Conservation (phyloP, 2,888 invertebrate species). For the Agriopis marginaria region DNA sequence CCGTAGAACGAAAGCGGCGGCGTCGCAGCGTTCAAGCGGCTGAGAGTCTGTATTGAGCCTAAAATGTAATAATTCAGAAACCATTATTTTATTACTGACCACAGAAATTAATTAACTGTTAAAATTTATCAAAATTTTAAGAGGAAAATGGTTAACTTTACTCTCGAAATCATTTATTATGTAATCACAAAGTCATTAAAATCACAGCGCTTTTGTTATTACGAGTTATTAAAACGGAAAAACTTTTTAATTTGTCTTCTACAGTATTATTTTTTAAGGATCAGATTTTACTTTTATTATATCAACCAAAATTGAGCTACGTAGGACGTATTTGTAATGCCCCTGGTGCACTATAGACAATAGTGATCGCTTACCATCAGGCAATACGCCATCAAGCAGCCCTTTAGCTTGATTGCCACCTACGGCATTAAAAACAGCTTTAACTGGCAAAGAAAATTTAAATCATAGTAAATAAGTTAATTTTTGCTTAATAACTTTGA, state of each 20-base stretch:
- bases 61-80: not conserved
- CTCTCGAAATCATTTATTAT: conserved; percentile 15
- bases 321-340: too few relatives aligned
- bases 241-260: conserved; percentile 8
- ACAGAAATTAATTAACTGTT: conserved; percentile 20
- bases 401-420: too few relatives aligned
- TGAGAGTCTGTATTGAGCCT: too few relatives aligned
- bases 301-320: not conserved
- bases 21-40: too few relatives aligned
- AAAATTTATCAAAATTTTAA: conserved; percentile 15
- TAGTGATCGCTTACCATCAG: too few relatives aligned
- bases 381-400: too few relatives aligned
- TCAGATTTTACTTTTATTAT: not conserved
- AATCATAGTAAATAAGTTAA: too few relatives aligned
- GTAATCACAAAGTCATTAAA: conserved; percentile 21
- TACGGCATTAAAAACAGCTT: too few relatives aligned
- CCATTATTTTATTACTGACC: not conserved
- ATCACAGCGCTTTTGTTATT: conserved; percentile 7
- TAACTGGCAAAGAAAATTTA: too few relatives aligned
- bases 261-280: not conserved
- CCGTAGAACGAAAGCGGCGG: too few relatives aligned
- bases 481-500: too few relatives aligned
- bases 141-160: conserved; percentile 11
- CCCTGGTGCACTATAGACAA: too few relatives aligned
- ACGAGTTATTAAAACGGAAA: conserved; percentile 9